Evolutionary conservation across 2,113 vertebrate genomes (phyloP), one percentile per base, ranked within the genome.

Genomic region (Microtus richardsoni): DNA sequence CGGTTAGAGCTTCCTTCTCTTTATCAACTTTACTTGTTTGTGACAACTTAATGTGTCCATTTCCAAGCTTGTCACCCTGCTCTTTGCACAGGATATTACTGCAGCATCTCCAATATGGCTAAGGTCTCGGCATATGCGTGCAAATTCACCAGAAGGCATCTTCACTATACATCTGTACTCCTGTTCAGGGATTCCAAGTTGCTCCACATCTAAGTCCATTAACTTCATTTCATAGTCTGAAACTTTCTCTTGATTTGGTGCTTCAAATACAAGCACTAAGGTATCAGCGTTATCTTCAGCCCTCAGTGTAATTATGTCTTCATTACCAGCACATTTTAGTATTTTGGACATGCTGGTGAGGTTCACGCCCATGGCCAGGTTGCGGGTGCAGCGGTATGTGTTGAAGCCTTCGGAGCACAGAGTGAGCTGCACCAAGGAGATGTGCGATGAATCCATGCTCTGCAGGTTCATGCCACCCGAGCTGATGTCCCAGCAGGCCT

Each of bases 141-240:
- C 99, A 4, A 99, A 99, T 95, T 99, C 99, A 0, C 99, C 99
- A 2, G 99, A 99, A 2, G 99, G 99, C 99, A 99, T 99, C 96
- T 99, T 99, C 94, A 99, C 99, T 60, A 99, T 99, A 60, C 99
- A 99, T 87, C 99, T 99, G 95, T 99, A 99, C 77, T 99, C 99
- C 78, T 99, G 99, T 94, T 99, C 99, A 64, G 99, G 99, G 97
- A 99, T 99, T 91, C 99, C 99, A 68, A 99, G 99, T 97, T 99
- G 99, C 96, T 99, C 99, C 92, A 99, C 99, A 64, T 99, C 99
- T 1, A 99, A 98, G 95, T 99, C 99, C 99, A 99, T 99, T 77
- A 99, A 95, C 89, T 99, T 99, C 99, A 99, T 99, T 98, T 99
- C 99, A 54, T 99, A 99, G 68, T 99, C 99, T 0, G 99, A 99